phyloP scores from a whole-genome alignment of 2,797 vertebrate species.

The Urophycis tenuis region DNA sequence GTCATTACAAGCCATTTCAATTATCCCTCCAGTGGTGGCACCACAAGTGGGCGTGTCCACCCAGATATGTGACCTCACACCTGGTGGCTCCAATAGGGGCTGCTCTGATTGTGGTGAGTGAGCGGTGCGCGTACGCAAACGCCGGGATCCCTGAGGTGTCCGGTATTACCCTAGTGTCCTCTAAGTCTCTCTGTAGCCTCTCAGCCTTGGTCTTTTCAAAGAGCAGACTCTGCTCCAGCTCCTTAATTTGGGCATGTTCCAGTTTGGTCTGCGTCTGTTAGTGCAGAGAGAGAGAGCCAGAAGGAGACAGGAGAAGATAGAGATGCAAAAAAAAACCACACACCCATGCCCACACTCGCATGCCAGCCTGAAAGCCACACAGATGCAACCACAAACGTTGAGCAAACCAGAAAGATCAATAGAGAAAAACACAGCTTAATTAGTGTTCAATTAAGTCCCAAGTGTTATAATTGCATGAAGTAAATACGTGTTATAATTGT shows the following conservation, averaged over 20 bases:
- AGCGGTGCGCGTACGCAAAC: background rate
- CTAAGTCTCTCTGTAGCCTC: slow-evolving; percentile 95
- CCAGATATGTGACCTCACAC: background rate
- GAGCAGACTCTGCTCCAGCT: slow-evolving; percentile 99
- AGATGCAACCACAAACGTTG: slow-evolving; percentile 56
- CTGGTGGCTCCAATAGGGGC: background rate
- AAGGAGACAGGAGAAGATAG: slow-evolving; percentile 67
- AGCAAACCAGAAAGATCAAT: slow-evolving; percentile 28
- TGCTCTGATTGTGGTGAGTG: background rate
- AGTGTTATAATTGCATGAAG: background rate
- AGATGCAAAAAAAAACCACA: slow-evolving; percentile 45
- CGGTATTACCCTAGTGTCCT: slow-evolving; percentile 96
- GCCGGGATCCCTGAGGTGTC: slow-evolving; percentile 6
- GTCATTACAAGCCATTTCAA: background rate
- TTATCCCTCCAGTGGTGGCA: background rate
- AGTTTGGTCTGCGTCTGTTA: slow-evolving; percentile 99
- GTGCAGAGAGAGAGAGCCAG: slow-evolving; percentile 70
- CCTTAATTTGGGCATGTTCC: slow-evolving; percentile 99
- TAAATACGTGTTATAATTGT: background rate
- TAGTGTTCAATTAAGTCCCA: background rate
- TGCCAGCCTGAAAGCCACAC: slow-evolving; percentile 80
- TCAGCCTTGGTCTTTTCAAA: slow-evolving; percentile 99
- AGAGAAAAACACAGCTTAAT: slow-evolving; percentile 20
- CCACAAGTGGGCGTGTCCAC: background rate
- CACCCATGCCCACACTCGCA: slow-evolving; percentile 87